phyloP scores from a whole-genome alignment of 1,140 invertebrate genomes.

The Apis laboriosa region DNA sequence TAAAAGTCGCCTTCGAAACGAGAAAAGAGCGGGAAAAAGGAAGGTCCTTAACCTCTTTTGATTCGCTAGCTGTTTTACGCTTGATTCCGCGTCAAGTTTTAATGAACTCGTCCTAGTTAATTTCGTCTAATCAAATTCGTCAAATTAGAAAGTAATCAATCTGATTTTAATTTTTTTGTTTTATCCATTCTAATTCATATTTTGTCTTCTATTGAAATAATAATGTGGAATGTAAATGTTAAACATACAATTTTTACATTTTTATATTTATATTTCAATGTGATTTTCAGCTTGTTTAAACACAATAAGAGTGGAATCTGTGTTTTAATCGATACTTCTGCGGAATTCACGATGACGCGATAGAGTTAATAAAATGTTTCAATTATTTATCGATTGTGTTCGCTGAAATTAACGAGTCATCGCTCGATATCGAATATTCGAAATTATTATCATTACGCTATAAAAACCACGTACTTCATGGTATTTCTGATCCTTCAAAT shows the following conservation, averaged over 20 bases:
- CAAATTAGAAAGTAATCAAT: background rate
- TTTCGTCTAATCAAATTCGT: background rate
- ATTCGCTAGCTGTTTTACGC: conserved; percentile 19
- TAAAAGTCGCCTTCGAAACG: conserved; percentile 34
- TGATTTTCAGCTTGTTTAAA: too few species aligned
- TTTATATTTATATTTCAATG: too few species aligned
- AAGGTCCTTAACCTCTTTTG: conserved; percentile 40
- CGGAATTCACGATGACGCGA: background rate
- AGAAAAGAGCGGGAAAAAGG: conserved; percentile 24
- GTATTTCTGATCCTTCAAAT: background rate
- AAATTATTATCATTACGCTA: background rate
- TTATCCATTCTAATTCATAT: background rate
- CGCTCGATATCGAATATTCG: background rate
- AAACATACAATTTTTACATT: too few species aligned
- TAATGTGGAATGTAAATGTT: too few species aligned
- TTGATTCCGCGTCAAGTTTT: conserved; percentile 34
- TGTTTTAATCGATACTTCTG: background rate
- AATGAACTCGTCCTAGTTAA: conserved; percentile 23
- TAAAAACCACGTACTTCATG: background rate
- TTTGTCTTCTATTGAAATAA: background rate
- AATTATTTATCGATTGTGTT: background rate
- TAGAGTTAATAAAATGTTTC: background rate
- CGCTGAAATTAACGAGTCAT: background rate
- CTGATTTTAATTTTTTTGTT: background rate
- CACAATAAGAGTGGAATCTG: background rate